Evolutionary conservation across 37 sponge, comb jelly and placozoan genomes (phyloP).

Genomic region (Mnemiopsis leidyi): DNA sequence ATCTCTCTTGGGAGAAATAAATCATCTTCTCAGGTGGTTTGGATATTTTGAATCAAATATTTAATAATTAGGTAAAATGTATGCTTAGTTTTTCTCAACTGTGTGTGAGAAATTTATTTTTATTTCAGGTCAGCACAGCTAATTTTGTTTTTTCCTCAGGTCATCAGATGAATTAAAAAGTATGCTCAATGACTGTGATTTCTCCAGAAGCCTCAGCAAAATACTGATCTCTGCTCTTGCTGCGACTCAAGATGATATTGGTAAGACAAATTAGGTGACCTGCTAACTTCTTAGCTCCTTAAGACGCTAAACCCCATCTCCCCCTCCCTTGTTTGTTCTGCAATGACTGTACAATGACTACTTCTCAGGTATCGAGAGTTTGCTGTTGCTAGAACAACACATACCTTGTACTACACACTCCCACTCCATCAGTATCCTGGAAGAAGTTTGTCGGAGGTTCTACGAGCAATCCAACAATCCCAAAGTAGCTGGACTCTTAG

Average conservation of each 20-base stretch:
- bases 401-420: neutral
- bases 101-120: too few relatives aligned
- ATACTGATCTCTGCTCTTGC: neutral
- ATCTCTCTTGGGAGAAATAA: slow-evolving; percentile 13
- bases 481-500: slow-evolving; percentile 5
- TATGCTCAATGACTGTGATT: slow-evolving; percentile 3
- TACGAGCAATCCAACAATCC: slow-evolving; percentile 49
- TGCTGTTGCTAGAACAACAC: neutral
- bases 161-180: neutral
- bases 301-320: too few relatives aligned
- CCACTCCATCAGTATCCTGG: slow-evolving; percentile 11
- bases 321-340: too few relatives aligned
- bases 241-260: slow-evolving; percentile 4
- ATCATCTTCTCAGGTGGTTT: neutral
- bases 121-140: too few relatives aligned
- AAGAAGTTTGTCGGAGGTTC: slow-evolving; percentile 31
- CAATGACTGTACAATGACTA: too few relatives aligned
- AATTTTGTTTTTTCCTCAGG: too few relatives aligned
- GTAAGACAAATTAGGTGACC: too few relatives aligned
- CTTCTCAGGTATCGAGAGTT: slow-evolving; percentile 57
- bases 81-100: too few relatives aligned
- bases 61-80: too few relatives aligned
- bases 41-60: neutral
- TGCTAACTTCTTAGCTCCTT: too few relatives aligned
- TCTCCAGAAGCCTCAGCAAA: neutral